phyloP scores from a whole-genome alignment of 2,888 invertebrate genomes.

The Salticus scenicus region DNA sequence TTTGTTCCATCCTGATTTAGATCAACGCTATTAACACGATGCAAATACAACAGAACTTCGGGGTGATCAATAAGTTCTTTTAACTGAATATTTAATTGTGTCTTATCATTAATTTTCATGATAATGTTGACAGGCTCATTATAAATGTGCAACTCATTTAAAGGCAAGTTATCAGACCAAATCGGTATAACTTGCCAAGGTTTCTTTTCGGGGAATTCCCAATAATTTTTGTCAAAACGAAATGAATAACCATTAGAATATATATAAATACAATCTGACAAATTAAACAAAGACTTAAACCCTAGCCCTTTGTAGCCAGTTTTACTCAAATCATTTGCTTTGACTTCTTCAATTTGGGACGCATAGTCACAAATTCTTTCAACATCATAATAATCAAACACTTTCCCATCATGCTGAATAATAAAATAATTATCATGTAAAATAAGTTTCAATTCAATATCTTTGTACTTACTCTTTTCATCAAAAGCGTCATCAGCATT shows the following conservation, averaged over 20 bases:
- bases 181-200: slow-evolving; percentile 4
- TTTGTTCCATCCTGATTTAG: not conserved
- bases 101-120: not conserved
- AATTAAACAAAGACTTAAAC: slow-evolving; percentile 26
- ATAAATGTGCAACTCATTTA: not conserved
- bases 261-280: slow-evolving; percentile 26
- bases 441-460: slow-evolving; percentile 4
- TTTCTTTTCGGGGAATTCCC: not conserved
- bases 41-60: not conserved
- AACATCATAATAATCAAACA: slow-evolving; percentile 26
- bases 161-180: not conserved
- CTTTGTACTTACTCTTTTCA: not conserved
- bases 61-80: not conserved
- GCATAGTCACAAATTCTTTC: slow-evolving; percentile 37
- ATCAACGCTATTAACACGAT: not conserved
- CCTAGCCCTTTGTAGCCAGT: slow-evolving; percentile 33
- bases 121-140: not conserved
- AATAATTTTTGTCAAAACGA: slow-evolving; percentile 28
- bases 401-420: slow-evolving; percentile 11
- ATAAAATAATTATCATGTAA: slow-evolving; percentile 13
- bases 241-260: slow-evolving; percentile 26
- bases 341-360: slow-evolving; percentile 25
- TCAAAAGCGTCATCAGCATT: slow-evolving; percentile 21
- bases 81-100: not conserved
- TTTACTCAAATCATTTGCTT: slow-evolving; percentile 23